phyloP scores from a whole-genome alignment of 53 echinoderm and acorn worm species.

The Stichopus horrens region DNA sequence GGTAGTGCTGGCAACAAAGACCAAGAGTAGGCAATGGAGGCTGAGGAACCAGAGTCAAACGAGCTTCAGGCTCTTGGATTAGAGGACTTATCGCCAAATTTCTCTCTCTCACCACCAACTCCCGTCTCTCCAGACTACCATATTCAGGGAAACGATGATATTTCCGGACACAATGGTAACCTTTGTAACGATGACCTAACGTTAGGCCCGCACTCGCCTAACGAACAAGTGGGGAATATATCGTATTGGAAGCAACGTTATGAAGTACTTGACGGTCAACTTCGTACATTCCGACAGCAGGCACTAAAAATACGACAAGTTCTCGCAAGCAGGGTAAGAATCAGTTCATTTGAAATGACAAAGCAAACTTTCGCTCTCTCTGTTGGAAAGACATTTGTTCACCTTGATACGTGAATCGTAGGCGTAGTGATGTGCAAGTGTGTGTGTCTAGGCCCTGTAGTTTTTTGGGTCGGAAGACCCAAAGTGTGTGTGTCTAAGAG shows the following conservation, averaged over 20 bases:
- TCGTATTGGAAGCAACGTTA: conserved; percentile 44
- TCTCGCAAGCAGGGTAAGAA: conserved; percentile 28
- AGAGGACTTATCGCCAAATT: conserved; percentile 30
- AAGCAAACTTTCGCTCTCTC: too few relatives aligned
- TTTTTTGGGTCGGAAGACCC: too few relatives aligned
- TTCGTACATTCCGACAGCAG: conserved; percentile 41
- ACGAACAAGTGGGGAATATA: conserved; percentile 24
- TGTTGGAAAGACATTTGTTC: too few relatives aligned
- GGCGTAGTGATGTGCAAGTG: too few relatives aligned
- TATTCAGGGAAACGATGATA: conserved; percentile 15
- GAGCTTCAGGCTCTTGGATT: conserved; percentile 4
- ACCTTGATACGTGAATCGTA: too few relatives aligned
- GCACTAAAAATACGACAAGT: conserved; percentile 36
- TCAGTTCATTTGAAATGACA: neutral
- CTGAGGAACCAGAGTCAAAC: conserved; percentile 4
- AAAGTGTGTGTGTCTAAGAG: too few relatives aligned
- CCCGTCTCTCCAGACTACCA: conserved; percentile 45
- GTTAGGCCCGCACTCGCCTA: conserved; percentile 5
- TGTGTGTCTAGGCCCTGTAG: too few relatives aligned
- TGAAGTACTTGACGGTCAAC: conserved; percentile 39
- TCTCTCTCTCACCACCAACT: conserved; percentile 37
- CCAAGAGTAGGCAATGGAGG: conserved; percentile 7
- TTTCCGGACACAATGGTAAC: conserved; percentile 35
- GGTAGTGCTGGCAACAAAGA: neutral
- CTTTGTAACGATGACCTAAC: conserved; percentile 6